phyloP scores from a whole-genome alignment of 2,888 invertebrate species.

The Punctoribates punctum region DNA sequence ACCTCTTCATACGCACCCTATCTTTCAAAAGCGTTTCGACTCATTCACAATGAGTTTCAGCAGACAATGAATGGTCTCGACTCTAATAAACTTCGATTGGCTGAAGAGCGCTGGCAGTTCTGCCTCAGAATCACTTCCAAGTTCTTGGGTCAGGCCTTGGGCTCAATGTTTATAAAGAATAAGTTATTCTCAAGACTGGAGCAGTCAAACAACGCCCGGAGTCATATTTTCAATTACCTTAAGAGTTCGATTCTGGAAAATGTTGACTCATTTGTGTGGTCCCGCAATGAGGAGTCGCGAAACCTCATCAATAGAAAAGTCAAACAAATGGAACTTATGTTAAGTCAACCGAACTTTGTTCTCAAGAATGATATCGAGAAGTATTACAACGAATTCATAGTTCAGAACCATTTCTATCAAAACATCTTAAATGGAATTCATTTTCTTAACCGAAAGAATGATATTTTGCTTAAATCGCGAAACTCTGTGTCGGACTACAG shows the following conservation, averaged over 20 bases:
- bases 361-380: conserved; percentile 41
- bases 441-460: conserved; percentile 45
- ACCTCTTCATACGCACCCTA: conserved; percentile 59
- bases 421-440: conserved; percentile 45
- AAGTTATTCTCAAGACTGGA: conserved; percentile 45
- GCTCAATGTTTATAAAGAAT: conserved; percentile 55
- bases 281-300: conserved; percentile 31
- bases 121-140: conserved; percentile 57
- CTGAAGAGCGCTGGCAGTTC: conserved; percentile 57
- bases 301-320: conserved; percentile 42
- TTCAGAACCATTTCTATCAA: conserved; percentile 45
- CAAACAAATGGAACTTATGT: conserved; percentile 41
- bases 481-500: conserved; percentile 41
- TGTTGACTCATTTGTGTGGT: conserved; percentile 37
- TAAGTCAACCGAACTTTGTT: conserved; percentile 45
- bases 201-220: conserved; percentile 18
- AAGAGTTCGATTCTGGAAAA: conserved; percentile 35
- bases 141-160: conserved; percentile 58
- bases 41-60: conserved; percentile 44
- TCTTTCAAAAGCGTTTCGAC: conserved; percentile 56
- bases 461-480: conserved; percentile 42
- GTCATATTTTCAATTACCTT: conserved; percentile 32
- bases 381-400: conserved; percentile 46
- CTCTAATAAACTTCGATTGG: background rate
- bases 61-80: conserved; percentile 43